These are phyloP conservation scores for Synergus umbraculus DNA, from an alignment of 2,888 invertebrate species.

Conservation along the genomic window DNA sequence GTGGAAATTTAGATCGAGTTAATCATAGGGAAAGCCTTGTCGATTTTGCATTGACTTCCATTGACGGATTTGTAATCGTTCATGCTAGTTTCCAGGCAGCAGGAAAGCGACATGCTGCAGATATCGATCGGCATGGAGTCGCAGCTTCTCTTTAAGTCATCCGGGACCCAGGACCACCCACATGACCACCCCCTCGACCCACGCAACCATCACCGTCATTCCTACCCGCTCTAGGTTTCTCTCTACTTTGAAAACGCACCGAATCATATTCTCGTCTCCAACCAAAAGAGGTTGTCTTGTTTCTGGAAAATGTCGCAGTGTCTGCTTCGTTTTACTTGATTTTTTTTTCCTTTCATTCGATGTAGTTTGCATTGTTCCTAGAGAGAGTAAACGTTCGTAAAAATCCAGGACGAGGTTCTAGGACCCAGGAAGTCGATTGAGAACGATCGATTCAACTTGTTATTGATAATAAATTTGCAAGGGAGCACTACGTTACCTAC, in stretches of 20 bases:
- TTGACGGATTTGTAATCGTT: slow-evolving; percentile 16
- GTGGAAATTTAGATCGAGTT: not conserved
- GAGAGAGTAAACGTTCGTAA: not conserved
- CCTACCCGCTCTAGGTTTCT: slow-evolving; percentile 44
- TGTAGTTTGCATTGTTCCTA: slow-evolving; percentile 1
- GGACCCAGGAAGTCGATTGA: slow-evolving; percentile 24
- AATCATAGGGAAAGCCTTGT: not conserved
- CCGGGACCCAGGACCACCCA: slow-evolving; percentile 68
- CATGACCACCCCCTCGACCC: slow-evolving; percentile 48
- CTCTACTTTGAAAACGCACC: not conserved
- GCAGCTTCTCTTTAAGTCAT: slow-evolving; percentile 76
- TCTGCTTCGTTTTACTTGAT: not conserved
- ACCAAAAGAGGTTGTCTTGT: not conserved
- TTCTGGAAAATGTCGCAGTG: not conserved
- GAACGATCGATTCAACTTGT: slow-evolving; percentile 29
- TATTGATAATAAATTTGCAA: slow-evolving; percentile 25
- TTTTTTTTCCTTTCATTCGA: not conserved
- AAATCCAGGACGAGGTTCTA: slow-evolving; percentile 10
- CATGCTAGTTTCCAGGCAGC: slow-evolving; percentile 43
- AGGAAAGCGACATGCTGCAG: slow-evolving; percentile 57
- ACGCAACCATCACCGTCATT: slow-evolving; percentile 42
- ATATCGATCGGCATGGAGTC: slow-evolving; percentile 74
- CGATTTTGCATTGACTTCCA: not conserved
- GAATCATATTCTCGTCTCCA: not conserved
- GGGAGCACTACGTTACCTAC: slow-evolving; percentile 43